Conservation (phyloP, 2,888 invertebrate genomes). For the Leptinotarsa rubiginosa region DNA sequence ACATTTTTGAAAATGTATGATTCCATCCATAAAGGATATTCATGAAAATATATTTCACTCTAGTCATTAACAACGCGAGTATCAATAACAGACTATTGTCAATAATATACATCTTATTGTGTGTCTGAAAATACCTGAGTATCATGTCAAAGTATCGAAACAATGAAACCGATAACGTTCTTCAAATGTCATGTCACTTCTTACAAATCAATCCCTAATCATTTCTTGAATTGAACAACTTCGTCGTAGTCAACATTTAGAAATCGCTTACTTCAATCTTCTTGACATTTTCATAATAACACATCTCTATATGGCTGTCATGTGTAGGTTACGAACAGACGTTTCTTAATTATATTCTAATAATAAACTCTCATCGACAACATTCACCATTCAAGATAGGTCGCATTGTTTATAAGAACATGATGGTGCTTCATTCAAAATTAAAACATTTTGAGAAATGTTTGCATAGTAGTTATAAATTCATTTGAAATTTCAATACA, state of each 20-base stretch:
- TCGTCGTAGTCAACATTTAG: slow-evolving; percentile 34
- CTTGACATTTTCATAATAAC: slow-evolving; percentile 36
- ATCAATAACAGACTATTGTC: not conserved
- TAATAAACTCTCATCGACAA: slow-evolving; percentile 13
- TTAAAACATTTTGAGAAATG: not conserved
- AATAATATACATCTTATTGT: not conserved
- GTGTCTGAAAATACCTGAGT: slow-evolving; percentile 2
- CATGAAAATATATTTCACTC: too few species aligned
- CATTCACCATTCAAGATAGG: slow-evolving; percentile 13
- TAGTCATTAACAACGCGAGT: not conserved
- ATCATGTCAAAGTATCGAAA: slow-evolving; percentile 11
- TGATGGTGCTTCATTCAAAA: too few species aligned
- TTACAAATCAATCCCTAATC: slow-evolving; percentile 42
- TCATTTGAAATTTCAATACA: not conserved
- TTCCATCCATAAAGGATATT: too few species aligned
- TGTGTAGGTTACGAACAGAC: slow-evolving; percentile 30
- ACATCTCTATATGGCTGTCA: slow-evolving; percentile 28
- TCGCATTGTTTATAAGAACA: not conserved
- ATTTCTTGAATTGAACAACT: slow-evolving; percentile 16
- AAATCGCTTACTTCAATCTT: slow-evolving; percentile 45
- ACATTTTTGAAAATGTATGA: too few species aligned
- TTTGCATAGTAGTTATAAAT: not conserved
- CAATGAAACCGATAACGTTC: slow-evolving; percentile 36
- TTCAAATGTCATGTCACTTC: slow-evolving; percentile 37
- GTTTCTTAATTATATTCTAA: slow-evolving; percentile 34